Conservation (phyloP, 2,113 vertebrate genomes). For the Nyctibius bracteatus region DNA sequence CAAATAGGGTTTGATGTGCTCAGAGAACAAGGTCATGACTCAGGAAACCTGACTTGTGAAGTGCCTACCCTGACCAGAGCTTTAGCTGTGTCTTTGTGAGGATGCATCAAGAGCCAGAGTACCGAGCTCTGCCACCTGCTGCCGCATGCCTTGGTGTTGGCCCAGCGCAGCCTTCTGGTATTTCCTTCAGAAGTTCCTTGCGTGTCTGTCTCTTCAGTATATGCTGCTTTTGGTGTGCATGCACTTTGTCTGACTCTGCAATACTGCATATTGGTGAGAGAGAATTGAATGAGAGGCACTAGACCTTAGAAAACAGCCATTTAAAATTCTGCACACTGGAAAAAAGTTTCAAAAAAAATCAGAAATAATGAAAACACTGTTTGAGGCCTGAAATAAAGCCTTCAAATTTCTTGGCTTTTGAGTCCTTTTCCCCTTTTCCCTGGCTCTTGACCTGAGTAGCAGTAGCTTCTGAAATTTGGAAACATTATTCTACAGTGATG, state of each 20-base stretch:
- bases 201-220: not conserved
- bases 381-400: not conserved
- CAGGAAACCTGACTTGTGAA: not conserved
- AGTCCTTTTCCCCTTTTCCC: not conserved
- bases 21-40: not conserved
- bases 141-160: rapidly evolving
- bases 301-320: not conserved
- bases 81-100: not conserved
- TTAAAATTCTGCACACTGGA: not conserved
- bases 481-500: not conserved
- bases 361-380: not conserved
- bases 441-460: constrained; percentile 17
- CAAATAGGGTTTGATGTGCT: not conserved
- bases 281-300: not conserved
- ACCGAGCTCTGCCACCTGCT: not conserved
- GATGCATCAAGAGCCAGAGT: not conserved
- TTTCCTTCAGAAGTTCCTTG: not conserved
- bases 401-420: not conserved
- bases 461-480: not conserved
- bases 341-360: not conserved
- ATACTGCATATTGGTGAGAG: not conserved
- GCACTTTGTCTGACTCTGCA: not conserved
- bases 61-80: not conserved
- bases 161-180: not conserved
- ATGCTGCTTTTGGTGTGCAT: not conserved